Percentiles rank a stretch among this genome's conserved stretches.
These are phyloP conservation scores for Lasioglossum pauxillum DNA, from an alignment of 2,888 invertebrate species.

Conservation along the genomic window DNA sequence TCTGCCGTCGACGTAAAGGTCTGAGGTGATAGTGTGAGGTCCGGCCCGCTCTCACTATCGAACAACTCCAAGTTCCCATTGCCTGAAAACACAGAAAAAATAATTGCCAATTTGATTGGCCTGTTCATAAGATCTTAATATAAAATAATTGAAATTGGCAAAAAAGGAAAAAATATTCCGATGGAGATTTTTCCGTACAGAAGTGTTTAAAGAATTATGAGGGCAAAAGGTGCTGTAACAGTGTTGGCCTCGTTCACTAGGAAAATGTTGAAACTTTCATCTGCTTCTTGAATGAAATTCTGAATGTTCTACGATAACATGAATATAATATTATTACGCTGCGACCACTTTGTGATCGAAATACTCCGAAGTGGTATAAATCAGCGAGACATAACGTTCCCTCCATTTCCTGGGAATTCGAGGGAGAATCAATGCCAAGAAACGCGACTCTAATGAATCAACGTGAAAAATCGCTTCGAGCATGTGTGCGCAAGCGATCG, in stretches of 20 bases:
- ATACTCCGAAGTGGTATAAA: background rate
- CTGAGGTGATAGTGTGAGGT: slow-evolving; percentile 87
- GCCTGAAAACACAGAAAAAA: slow-evolving; percentile 72
- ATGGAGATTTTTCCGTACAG: too few relatives aligned
- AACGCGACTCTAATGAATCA: slow-evolving; percentile 32
- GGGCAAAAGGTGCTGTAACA: background rate
- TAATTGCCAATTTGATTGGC: background rate
- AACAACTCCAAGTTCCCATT: slow-evolving; percentile 86
- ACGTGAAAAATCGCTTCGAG: slow-evolving; percentile 22
- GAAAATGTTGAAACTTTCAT: background rate
- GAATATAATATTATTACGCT: background rate
- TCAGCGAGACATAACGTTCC: background rate
- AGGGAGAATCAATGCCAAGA: background rate
- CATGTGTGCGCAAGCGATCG: background rate
- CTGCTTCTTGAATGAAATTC: background rate
- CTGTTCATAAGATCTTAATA: background rate
- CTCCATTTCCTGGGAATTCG: background rate
- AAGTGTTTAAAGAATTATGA: background rate
- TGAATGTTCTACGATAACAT: background rate
- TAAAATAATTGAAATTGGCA: background rate
- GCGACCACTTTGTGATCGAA: background rate
- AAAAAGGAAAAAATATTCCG: background rate
- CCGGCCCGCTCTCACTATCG: slow-evolving; percentile 87
- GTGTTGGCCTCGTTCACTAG: background rate
- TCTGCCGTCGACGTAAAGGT: slow-evolving; percentile 88